Evolutionary conservation across 2,113 vertebrate species (phyloP), one percentile per base, ranked within the genome.

Genomic region (Spilogale gracilis): DNA sequence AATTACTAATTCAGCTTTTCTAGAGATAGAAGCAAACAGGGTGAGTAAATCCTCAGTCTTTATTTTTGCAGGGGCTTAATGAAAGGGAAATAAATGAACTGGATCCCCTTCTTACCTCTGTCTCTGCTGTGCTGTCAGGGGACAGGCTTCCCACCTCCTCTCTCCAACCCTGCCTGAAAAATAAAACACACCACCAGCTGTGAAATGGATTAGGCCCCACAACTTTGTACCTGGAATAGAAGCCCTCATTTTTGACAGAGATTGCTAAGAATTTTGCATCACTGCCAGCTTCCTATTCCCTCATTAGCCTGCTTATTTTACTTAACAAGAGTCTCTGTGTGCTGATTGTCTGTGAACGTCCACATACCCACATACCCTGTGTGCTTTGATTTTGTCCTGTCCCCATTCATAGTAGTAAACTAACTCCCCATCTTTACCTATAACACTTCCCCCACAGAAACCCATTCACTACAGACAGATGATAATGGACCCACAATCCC

Each of bases 1-100:
- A 93, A 96, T 97, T 96, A 96, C 89, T 52, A 96, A 76, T 58
- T 89, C 54, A 13, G 95, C 83, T 92, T 83, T 94, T 86, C 67
- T 43, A 69, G 85, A 78, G 88, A 93, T 38, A 91, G 79, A 97
- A 96, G 76, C 87, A 79, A 93, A 73, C 17, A 61, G 58, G 87
- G 60, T 48, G 81, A 94, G 95, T 96, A 96, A 92, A 50, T 71
- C 45, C 76, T 95, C 60, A n/a, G 43, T 85, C 61, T 54, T 45
- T 81, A 76, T 38, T 85, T 96, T 94, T 95, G 27, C 87, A 97
- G 43, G 48, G 16, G 30, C 54, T 25, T 93, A 82, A 74, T 88
- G 87, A 96, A 88, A 92, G 60, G 45, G 73, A 94, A 96, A 94
- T 67, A 73, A 84, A 91, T 71, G 69, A 94, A 38, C 32, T 43